Conservation (phyloP, 2,888 invertebrate genomes). For the Chalcis sispes region DNA sequence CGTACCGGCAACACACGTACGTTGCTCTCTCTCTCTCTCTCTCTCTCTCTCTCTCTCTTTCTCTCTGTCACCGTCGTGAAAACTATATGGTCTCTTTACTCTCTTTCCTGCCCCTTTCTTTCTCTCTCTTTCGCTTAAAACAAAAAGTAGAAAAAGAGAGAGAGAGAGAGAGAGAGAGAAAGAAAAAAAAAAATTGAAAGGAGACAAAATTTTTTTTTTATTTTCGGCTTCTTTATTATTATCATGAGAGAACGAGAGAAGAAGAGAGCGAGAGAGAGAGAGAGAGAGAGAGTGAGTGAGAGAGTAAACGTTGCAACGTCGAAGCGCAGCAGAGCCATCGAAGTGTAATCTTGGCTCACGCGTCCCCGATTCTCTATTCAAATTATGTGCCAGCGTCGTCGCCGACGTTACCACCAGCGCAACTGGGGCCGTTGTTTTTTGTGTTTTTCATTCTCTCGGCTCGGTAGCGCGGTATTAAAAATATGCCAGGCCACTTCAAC, state of each 20-base stretch:
- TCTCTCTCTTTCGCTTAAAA: no score
- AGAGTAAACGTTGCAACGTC: no score
- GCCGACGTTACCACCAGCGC: no score
- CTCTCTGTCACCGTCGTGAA: background rate
- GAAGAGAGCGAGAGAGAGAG: no score
- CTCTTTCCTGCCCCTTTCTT: no score
- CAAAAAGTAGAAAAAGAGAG: background rate
- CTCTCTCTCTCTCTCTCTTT: background rate
- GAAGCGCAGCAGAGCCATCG: slow-evolving; percentile 24
- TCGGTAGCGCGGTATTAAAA: slow-evolving; percentile 22
- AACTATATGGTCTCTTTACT: slow-evolving; percentile 19
- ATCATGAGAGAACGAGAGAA: no score
- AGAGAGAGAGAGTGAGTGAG: no score
- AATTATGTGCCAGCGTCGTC: slow-evolving; percentile 9
- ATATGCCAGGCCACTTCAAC: slow-evolving; percentile 22
- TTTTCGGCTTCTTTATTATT: slow-evolving; percentile 38
- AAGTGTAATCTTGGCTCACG: slow-evolving; percentile 44
- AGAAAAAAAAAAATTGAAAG: slow-evolving; percentile 11
- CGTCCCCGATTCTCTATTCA: slow-evolving; percentile 49
- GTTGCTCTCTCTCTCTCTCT: background rate
- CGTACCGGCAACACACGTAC: background rate
- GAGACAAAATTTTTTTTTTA: slow-evolving; percentile 20
- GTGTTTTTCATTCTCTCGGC: slow-evolving; percentile 1
- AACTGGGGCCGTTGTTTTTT: no score
- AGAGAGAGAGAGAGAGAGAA: no score